Percentiles rank a stretch among this genome's conserved stretches.
Evolutionary conservation across 2,888 invertebrate genomes (phyloP).

Genomic region (Gerris lacustris): DNA sequence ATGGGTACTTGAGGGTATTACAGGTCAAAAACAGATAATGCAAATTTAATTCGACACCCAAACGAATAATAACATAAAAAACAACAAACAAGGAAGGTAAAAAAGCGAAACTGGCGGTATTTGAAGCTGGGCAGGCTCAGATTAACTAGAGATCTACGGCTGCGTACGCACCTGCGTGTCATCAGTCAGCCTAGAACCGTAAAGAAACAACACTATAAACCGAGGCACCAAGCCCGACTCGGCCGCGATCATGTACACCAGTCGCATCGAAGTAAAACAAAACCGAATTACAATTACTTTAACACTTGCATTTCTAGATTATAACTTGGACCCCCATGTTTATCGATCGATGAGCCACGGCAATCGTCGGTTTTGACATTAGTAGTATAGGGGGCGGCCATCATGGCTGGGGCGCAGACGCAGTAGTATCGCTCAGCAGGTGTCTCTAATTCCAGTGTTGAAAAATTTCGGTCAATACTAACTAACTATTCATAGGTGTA

Average conservation of each 20-base stretch:
- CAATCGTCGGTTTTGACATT: background rate
- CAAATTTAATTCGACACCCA: too few species aligned
- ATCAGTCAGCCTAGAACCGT: background rate
- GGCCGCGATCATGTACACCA: background rate
- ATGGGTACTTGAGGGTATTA: too few species aligned
- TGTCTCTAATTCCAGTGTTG: too few species aligned
- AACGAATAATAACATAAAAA: background rate
- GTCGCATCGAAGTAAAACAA: background rate
- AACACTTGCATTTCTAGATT: conserved; percentile 24
- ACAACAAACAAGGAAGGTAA: conserved; percentile 8
- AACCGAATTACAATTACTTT: background rate
- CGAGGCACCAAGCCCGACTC: conserved; percentile 1
- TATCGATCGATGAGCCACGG: conserved; percentile 29
- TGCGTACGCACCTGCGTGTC: conserved; percentile 93
- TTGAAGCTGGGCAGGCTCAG: conserved; percentile 68
- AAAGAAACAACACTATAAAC: conserved; percentile 14
- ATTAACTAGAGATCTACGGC: conserved; percentile 69
- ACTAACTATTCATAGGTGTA: too few species aligned
- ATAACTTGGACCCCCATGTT: conserved; percentile 26
- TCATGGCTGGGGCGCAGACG: too few species aligned
- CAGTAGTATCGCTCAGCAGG: too few species aligned
- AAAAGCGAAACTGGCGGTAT: conserved; percentile 30
- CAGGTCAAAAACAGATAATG: too few species aligned
- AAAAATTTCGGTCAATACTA: too few species aligned
- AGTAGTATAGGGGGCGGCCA: conserved; percentile 27